Base-by-base conservation (phyloP, 2,113 vertebrate genomes). In the Butorides virescens region DNA sequence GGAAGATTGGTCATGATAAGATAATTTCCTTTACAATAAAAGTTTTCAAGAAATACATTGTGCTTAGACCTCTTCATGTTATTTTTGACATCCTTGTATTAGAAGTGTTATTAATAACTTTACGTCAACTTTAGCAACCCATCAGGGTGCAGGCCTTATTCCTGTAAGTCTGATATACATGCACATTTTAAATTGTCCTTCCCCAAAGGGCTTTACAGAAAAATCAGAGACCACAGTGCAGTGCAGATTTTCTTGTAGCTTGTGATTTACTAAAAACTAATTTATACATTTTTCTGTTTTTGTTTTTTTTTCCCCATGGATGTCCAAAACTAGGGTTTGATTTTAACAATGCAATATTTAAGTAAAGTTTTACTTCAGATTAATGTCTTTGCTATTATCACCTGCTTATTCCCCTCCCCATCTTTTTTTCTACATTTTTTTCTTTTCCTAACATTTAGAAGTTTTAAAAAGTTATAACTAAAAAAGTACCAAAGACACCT, bases 281-380 rank as follows among this genome's bases (percentile, higher is more conserved):
- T 68, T 42, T 10, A 17, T 52, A 27, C 0, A 22, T 50, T 68
- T 75, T 46, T 3, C 4, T 70, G 2, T 0, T 14, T 65, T n/a
- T n/a, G n/a, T n/a, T n/a, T n/a, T n/a, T n/a, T 58, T 50, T 72
- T 13, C 7, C 7, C 5, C 3, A 5, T 34, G 15, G 76, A 44
- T 66, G 10, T 30, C 13, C 7, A 83, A 72, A 72, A 44, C 44
- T 10, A 65, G 3, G 1, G 7, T 42, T 85, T 42, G 1, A 3
- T 37, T 92, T 88, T 67, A 74, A 30, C 4, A 30, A 14, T 23
- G 4, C 1, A 34, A 42, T 50, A 50, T 37, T 47, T 63, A 58
- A 79, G 4, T 21, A n/a, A 20, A 61, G 16, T 56, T 87, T 49
- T 73, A 37, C 14, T 49, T 78, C 50, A n/a, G 5, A 20, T 50